Evolutionary conservation across 2,113 vertebrate species (phyloP).

Genomic region (Atherinomorus stipes): DNA sequence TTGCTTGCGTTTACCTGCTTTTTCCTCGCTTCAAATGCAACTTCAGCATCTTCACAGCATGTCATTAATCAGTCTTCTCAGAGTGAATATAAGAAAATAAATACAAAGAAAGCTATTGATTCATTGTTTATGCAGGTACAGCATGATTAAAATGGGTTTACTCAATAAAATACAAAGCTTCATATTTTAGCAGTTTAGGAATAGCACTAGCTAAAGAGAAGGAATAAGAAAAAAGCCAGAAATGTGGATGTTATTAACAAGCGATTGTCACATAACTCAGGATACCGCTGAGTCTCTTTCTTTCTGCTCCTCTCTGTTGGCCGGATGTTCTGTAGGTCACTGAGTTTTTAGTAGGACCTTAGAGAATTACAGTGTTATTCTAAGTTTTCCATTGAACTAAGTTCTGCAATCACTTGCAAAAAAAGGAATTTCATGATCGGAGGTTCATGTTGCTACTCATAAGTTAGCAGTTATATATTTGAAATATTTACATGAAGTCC

Average conservation of each 20-base stretch:
- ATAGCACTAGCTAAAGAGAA: conserved; percentile 3
- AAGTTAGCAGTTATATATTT: conserved; percentile 10
- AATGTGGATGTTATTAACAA: conserved; percentile 50
- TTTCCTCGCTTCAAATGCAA: conserved; percentile 10
- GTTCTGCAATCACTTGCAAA: conserved; percentile 1
- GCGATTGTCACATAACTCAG: conserved; percentile 41
- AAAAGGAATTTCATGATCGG: conserved; percentile 7
- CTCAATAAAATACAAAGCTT: too few relatives aligned
- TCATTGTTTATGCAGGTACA: neutral
- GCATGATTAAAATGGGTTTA: neutral
- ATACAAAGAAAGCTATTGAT: neutral
- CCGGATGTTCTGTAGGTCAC: conserved; percentile 41
- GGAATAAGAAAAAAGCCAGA: neutral
- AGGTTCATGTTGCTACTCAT: conserved; percentile 11
- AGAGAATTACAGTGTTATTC: conserved; percentile 57
- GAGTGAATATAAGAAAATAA: conserved; percentile 14
- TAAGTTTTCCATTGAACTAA: conserved; percentile 44
- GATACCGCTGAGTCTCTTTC: conserved; percentile 11
- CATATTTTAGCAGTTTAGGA: neutral
- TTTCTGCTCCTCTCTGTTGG: conserved; percentile 18
- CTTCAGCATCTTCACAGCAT: conserved; percentile 5
- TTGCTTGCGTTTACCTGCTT: conserved; percentile 9
- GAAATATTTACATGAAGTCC: conserved; percentile 17
- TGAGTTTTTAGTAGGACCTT: conserved; percentile 38
- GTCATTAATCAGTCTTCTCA: conserved; percentile 4